Conservation (phyloP, 2,113 vertebrate species). For the Nothoprocta pentlandii region DNA sequence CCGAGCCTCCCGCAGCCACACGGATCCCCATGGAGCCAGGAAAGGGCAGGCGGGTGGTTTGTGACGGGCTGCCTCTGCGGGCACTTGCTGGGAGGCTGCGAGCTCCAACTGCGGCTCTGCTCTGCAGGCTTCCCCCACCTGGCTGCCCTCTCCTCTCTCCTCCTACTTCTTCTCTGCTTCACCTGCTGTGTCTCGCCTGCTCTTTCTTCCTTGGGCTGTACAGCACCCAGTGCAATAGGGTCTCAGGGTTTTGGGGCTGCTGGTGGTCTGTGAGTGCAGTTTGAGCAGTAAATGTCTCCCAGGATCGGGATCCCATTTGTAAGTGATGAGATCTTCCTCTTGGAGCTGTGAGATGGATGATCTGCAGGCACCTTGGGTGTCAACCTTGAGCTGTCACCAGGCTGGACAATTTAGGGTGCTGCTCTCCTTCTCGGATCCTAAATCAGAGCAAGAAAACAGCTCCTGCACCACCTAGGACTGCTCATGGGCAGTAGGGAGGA, state of each 20-base stretch:
- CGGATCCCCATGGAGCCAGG: background rate
- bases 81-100: too few species aligned
- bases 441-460: background rate
- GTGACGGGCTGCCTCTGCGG: too few species aligned
- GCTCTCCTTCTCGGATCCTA: background rate
- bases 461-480: background rate
- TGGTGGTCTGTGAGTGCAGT: background rate
- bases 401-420: background rate
- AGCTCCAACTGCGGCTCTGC: too few species aligned
- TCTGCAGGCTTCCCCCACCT: too few species aligned
- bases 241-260: background rate
- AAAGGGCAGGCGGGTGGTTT: background rate
- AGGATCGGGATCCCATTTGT: accelerated
- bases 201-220: too few species aligned
- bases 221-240: accelerated
- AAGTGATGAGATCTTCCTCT: background rate
- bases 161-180: too few species aligned
- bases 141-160: too few species aligned
- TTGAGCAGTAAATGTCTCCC: background rate
- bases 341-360: background rate
- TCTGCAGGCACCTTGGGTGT: background rate
- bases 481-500: background rate
- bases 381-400: background rate
- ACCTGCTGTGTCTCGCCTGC: too few species aligned
- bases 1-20: background rate